Evolutionary conservation across 2,888 invertebrate species (phyloP).

Genomic region (Diabrotica balteata): DNA sequence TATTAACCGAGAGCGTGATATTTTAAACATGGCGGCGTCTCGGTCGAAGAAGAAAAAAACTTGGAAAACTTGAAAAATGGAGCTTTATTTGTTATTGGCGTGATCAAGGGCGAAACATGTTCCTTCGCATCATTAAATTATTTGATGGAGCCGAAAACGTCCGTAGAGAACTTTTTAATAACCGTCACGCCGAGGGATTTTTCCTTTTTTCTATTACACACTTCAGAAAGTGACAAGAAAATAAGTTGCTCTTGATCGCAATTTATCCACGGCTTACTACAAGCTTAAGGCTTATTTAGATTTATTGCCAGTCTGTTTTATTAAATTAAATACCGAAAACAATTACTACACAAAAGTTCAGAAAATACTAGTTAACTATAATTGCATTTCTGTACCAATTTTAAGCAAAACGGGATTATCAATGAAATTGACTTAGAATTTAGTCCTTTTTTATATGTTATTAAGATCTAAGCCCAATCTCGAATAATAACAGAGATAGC

Average conservation of each 20-base stretch:
- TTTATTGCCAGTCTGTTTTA: conserved; percentile 11
- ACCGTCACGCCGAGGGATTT: conserved; percentile 20
- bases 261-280: conserved; percentile 19
- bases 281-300: conserved; percentile 13
- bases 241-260: conserved; percentile 19
- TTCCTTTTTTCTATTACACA: conserved; percentile 20
- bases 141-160: conserved; percentile 25
- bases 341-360: no score
- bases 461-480: no score
- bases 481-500: no score
- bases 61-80: conserved; percentile 21
- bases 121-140: conserved; percentile 29
- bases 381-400: no score
- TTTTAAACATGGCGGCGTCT: conserved; percentile 8
- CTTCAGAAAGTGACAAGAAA: conserved; percentile 23
- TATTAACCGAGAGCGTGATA: conserved; percentile 11
- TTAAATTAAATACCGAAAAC: no score
- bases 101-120: conserved; percentile 27
- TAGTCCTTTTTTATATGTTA: no score
- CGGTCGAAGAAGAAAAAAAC: conserved; percentile 1
- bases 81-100: conserved; percentile 26
- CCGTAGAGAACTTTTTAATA: conserved; percentile 28
- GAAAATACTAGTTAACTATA: no score
- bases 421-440: no score
- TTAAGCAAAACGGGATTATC: no score